phyloP scores from a whole-genome alignment of 2,113 vertebrate species.

The Regulus satrapa region DNA sequence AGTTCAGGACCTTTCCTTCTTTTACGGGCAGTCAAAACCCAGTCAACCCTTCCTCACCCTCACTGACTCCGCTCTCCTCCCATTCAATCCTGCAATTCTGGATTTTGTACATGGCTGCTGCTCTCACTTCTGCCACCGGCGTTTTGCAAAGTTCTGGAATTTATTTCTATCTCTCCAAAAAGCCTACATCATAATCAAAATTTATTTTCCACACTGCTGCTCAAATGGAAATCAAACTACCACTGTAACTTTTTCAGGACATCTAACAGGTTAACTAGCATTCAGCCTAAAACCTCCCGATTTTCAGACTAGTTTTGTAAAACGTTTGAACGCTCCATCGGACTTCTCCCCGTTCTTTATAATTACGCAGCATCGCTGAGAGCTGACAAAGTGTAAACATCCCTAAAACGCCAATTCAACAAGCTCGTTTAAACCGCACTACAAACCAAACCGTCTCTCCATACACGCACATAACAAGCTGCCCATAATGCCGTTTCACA shows the following conservation, averaged over 20 bases:
- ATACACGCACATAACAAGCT: too few relatives aligned
- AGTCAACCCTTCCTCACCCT: not conserved
- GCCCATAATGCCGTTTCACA: not conserved
- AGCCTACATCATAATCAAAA: not conserved
- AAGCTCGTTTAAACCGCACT: not conserved
- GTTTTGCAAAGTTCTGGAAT: not conserved
- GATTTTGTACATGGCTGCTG: not conserved
- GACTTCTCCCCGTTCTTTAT: not conserved
- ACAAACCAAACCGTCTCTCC: not conserved
- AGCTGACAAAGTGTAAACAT: not conserved
- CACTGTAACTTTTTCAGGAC: not conserved
- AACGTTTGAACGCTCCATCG: not conserved
- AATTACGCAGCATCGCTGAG: not conserved
- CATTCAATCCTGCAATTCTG: not conserved
- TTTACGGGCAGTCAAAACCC: not conserved
- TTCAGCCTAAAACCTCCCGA: not conserved
- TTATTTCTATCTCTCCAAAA: not conserved
- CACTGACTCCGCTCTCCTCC: not conserved
- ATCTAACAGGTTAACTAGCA: not conserved
- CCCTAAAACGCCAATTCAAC: not conserved
- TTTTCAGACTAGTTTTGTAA: not conserved
- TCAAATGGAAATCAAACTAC: not conserved
- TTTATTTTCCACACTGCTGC: not conserved
- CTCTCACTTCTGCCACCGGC: not conserved
- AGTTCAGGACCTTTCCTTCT: not conserved